Evolutionary conservation across 2,888 invertebrate genomes (phyloP), one percentile per base, ranked within the genome.

Genomic region (Tenthredo scrophulariae): DNA sequence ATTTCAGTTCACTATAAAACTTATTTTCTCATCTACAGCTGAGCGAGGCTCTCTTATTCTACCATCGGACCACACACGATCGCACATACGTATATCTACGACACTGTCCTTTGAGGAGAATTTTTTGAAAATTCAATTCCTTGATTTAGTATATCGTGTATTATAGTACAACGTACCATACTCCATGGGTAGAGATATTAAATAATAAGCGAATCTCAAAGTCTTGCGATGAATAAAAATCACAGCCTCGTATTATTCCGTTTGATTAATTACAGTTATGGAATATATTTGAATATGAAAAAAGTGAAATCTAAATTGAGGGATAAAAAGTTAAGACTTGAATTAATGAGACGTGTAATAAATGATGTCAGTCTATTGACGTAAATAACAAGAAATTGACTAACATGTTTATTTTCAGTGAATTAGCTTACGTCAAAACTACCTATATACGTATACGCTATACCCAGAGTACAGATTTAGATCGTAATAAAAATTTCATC

Each of bases 281-380:
- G 9, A n/a, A n/a, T 43, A 62, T 10, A 62, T 62, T 50, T 54
- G 79, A 79, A 79, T 79, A 79, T 54, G 9, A 43, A 74, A 62
- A 62, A 37, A 80, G 80, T 80, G 80, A 80, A 80, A 80, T 33
- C 80, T 62, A 62, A 5, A 80, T 80, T 37, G 50, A n/a, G 33
- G 80, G 80, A 80, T 80, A 62, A 62, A 18, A 62, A 58, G 15
- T 22, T 37, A 40, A 33, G 15, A 33, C 26, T 79, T 10, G 37
- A 79, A 79, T 79, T 79, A 58, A 79, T 79, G 18, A 43, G 79
- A 79, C 79, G 50, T n/a, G 9, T 79, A 79, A 79, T 58, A 18
- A 79, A 54, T 54, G 54, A 22, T 79, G 79, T 37, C 79, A 58
- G 37, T 9, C 54, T n/a, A 9, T 29, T 79, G 79, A 79, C 79